Percentiles rank a stretch among this genome's conserved stretches.
phyloP scores from a whole-genome alignment of 1,140 invertebrate species.

The Papilio xuthus region DNA sequence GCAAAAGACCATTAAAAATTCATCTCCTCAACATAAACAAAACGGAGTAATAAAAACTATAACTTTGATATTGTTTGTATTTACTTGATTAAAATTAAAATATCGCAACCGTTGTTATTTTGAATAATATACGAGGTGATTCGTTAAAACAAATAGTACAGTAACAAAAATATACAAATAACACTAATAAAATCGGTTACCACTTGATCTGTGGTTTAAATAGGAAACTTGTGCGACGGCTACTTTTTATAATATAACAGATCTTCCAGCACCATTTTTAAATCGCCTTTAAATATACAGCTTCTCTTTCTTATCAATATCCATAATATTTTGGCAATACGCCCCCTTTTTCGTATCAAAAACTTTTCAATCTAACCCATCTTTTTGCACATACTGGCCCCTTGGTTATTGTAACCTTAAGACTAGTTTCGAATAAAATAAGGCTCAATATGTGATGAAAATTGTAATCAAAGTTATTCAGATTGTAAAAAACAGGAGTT shows the following conservation, averaged over 20 bases:
- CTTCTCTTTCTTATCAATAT: constrained; percentile 44
- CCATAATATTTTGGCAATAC: constrained; percentile 47
- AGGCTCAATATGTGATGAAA: constrained; percentile 65
- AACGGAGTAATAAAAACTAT: constrained; percentile 26
- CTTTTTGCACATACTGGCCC: constrained; percentile 65
- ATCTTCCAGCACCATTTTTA: constrained; percentile 77
- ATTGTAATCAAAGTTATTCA: not conserved
- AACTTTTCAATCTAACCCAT: constrained; percentile 44
- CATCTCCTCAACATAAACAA: constrained; percentile 35
- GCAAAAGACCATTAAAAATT: not conserved
- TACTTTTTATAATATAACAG: constrained; percentile 61
- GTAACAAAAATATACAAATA: constrained; percentile 20
- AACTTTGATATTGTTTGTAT: constrained; percentile 36
- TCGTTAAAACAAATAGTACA: constrained; percentile 29
- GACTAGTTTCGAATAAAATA: constrained; percentile 67
- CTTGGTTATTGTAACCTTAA: constrained; percentile 65
- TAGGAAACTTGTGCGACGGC: constrained; percentile 45
- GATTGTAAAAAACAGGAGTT: not conserved
- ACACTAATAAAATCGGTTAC: constrained; percentile 46
- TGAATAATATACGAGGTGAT: constrained; percentile 3
- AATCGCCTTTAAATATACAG: constrained; percentile 49
- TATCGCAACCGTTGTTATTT: constrained; percentile 19
- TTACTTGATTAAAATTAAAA: constrained; percentile 31
- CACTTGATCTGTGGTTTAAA: constrained; percentile 46
- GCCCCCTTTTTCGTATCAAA: constrained; percentile 44